Base-by-base conservation (phyloP, 2,888 invertebrate species). In the Cynaeus angustus region DNA sequence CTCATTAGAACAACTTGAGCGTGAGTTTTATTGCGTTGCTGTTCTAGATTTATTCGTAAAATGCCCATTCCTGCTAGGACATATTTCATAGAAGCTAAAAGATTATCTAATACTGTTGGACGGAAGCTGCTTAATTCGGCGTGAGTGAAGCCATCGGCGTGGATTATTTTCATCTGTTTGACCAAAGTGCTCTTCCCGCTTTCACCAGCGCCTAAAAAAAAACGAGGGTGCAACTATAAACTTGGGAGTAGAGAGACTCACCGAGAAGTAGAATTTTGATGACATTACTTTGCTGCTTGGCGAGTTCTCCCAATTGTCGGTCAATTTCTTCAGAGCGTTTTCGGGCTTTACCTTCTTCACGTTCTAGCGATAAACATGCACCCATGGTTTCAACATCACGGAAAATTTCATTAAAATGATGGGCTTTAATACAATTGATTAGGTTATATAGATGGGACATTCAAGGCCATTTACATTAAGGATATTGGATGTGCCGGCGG, bases 131-230 rank as follows among this genome's bases (percentile, higher is more conserved):
- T 86, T 21, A 90, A 82, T 81, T 91, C 91, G 16, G 88, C 86
- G 61, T 83, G 82, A 2, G 89, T 89, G 79, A 90, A 91, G 9
- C 90, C 90, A 82, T 90, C 89, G 64, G 89, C 89, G 79, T 91
- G 90, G 66, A 91, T 91, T 62, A 91, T 91, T 82, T 90, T 91
- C 90, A 91, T 91, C 84, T 91, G 91, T 79, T 90, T 91, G 3
- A 91, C 90, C 71, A 91, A 81, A 13, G 91, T 91, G 79, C 90
- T 90, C 84, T 91, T 91, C 3, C 90, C 90, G 83, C 90, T 90
- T 81, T 91, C 91, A 7, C 90, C 90, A 70, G 91, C 90, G 64
- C 91, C 91, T 89, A 72, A 1, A 21, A 21, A 21, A n/a, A n/a
- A n/a, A n/a, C n/a, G n/a, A n/a, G n/a, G n/a, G n/a, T n/a, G n/a